These are phyloP conservation scores for Drosophila nr. medialis DNA, from an alignment of 2,888 invertebrate species.

Conservation along the genomic window DNA sequence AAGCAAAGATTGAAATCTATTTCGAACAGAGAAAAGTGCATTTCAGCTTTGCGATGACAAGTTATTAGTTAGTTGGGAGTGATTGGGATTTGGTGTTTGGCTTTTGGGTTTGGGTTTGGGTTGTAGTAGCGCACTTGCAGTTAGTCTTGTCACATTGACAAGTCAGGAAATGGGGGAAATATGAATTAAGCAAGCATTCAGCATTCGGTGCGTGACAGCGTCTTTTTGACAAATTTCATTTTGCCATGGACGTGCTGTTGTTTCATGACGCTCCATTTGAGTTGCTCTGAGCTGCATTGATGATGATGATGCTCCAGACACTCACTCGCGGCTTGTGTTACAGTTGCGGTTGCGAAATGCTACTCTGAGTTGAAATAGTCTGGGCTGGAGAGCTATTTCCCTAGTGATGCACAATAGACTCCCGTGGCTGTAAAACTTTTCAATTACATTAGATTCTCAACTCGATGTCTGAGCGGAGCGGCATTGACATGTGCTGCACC, in stretches of 20 bases:
- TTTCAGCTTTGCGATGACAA: constrained; percentile 2
- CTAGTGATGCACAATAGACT: constrained; percentile 6
- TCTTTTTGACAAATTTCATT: constrained; percentile 81
- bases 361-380: constrained; percentile 11
- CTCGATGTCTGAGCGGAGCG: constrained; percentile 39
- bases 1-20: not conserved
- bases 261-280: constrained; percentile 71
- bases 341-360: constrained; percentile 56
- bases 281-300: constrained; percentile 48
- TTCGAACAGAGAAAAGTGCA: constrained; percentile 15
- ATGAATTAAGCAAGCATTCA: constrained; percentile 79
- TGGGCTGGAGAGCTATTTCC: not conserved
- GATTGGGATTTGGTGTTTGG: constrained; percentile 9
- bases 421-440: constrained; percentile 63
- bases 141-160: constrained; percentile 43
- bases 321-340: constrained; percentile 29
- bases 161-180: constrained; percentile 28
- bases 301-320: constrained; percentile 24
- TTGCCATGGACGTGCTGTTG: constrained; percentile 74
- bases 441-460: constrained; percentile 75
- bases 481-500: constrained; percentile 53
- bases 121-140: constrained; percentile 18
- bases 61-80: constrained; percentile 6
- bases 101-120: constrained; percentile 4
- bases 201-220: constrained; percentile 75